Conservation (phyloP, 2,113 vertebrate genomes). For the Siphamia tubifer region DNA sequence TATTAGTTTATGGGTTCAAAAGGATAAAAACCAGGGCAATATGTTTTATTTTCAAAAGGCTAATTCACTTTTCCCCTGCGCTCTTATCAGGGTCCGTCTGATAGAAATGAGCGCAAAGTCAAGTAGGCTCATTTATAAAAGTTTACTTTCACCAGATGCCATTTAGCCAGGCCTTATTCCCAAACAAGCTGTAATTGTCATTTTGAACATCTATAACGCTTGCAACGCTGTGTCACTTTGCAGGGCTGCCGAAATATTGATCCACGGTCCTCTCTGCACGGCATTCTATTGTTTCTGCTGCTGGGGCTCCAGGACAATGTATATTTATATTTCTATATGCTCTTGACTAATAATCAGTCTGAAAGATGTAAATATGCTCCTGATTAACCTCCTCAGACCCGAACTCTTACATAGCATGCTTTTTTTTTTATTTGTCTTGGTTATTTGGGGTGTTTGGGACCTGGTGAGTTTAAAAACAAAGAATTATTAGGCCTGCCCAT, state of each 20-base stretch:
- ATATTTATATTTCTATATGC: no score
- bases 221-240: constrained; percentile 83
- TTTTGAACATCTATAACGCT: constrained; percentile 57
- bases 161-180: constrained; percentile 40
- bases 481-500: no score
- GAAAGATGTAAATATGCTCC: constrained; percentile 86
- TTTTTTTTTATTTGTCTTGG: no score
- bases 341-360: constrained; percentile 91
- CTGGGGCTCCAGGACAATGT: constrained; percentile 82
- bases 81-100: not conserved
- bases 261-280: constrained; percentile 86
- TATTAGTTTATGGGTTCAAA: constrained; percentile 25
- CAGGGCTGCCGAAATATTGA: constrained; percentile 90
- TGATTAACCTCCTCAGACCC: no score
- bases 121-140: constrained; percentile 57
- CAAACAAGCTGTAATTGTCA: constrained; percentile 56
- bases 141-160: constrained; percentile 50
- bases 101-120: constrained; percentile 15
- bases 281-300: constrained; percentile 89
- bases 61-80: constrained; percentile 50
- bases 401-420: no score
- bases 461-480: no score
- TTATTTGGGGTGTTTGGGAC: no score
- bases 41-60: constrained; percentile 51
- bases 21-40: constrained; percentile 21